Evolutionary conservation across 2,888 invertebrate genomes (phyloP).

Genomic region (Blastobasis adustella): DNA sequence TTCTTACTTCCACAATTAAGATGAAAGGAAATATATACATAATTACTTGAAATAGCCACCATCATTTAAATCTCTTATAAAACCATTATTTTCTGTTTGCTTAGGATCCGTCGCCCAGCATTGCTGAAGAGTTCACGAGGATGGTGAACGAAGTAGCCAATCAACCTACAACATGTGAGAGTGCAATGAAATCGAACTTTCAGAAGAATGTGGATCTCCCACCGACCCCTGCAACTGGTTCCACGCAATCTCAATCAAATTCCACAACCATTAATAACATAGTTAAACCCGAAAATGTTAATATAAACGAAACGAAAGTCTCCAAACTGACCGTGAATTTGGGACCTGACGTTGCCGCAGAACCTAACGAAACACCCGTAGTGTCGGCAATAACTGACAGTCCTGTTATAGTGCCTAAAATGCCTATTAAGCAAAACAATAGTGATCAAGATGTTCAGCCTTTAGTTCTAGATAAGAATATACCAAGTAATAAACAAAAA

Average conservation of each 20-base stretch:
- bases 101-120: conserved; percentile 50
- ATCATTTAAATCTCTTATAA: conserved; percentile 3
- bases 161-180: conserved; percentile 44
- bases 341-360: conserved; percentile 51
- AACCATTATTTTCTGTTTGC: conserved; percentile 7
- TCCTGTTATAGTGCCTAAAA: conserved; percentile 77
- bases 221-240: conserved; percentile 35
- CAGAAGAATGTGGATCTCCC: conserved; percentile 43
- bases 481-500: conserved; percentile 43
- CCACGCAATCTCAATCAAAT: conserved; percentile 52
- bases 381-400: conserved; percentile 83
- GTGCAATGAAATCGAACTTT: conserved; percentile 42
- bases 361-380: conserved; percentile 74
- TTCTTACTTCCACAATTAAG: no score
- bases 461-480: conserved; percentile 55
- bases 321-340: conserved; percentile 17
- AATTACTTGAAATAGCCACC: no score
- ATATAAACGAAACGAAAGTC: conserved; percentile 48
- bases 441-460: conserved; percentile 45
- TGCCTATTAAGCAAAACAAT: conserved; percentile 61
- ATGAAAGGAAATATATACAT: no score
- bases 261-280: conserved; percentile 59
- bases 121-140: conserved; percentile 65
- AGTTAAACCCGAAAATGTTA: conserved; percentile 62
- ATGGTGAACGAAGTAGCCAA: conserved; percentile 61